These are phyloP conservation scores for Salmo trutta DNA, from an alignment of 2,797 vertebrate species.

Conservation along the genomic window DNA sequence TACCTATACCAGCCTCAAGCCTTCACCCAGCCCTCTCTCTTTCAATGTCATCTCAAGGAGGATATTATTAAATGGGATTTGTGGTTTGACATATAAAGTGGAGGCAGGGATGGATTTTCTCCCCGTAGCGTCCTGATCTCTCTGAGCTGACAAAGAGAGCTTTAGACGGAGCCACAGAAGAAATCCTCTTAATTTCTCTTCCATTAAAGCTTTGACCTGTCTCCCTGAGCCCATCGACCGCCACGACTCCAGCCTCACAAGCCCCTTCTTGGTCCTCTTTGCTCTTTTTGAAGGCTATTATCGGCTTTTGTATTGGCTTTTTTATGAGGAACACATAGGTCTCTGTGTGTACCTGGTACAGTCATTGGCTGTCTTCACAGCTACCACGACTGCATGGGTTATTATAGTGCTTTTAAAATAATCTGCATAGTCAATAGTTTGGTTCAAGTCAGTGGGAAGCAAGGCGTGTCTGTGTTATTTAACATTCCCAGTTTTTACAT, in stretches of 20 bases:
- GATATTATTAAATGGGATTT: slow-evolving; percentile 74
- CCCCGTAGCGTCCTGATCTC: slow-evolving; percentile 58
- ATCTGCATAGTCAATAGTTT: slow-evolving; percentile 33
- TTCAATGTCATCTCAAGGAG: slow-evolving; percentile 62
- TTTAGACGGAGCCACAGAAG: slow-evolving; percentile 50
- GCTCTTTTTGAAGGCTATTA: neutral
- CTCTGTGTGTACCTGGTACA: too few relatives aligned
- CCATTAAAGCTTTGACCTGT: slow-evolving; percentile 69
- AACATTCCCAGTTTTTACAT: neutral
- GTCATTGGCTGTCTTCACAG: too few relatives aligned
- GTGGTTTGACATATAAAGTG: slow-evolving; percentile 70
- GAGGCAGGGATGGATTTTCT: slow-evolving; percentile 57
- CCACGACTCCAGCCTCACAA: slow-evolving; percentile 34
- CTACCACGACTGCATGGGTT: slow-evolving; percentile 15
- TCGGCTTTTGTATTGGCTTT: neutral
- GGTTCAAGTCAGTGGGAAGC: slow-evolving; percentile 12
- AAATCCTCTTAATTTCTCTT: slow-evolving; percentile 68
- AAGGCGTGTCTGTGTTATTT: neutral
- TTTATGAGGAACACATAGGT: too few relatives aligned
- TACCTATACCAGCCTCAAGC: slow-evolving; percentile 19
- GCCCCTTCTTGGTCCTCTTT: slow-evolving; percentile 12
- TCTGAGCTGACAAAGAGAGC: slow-evolving; percentile 43
- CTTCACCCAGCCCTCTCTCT: slow-evolving; percentile 35
- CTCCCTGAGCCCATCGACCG: slow-evolving; percentile 50
- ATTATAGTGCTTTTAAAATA: slow-evolving; percentile 39